Percentiles rank a stretch among this genome's conserved stretches.
These are phyloP conservation scores for Scomber japonicus DNA, from an alignment of 2,113 vertebrate genomes.

Conservation along the genomic window DNA sequence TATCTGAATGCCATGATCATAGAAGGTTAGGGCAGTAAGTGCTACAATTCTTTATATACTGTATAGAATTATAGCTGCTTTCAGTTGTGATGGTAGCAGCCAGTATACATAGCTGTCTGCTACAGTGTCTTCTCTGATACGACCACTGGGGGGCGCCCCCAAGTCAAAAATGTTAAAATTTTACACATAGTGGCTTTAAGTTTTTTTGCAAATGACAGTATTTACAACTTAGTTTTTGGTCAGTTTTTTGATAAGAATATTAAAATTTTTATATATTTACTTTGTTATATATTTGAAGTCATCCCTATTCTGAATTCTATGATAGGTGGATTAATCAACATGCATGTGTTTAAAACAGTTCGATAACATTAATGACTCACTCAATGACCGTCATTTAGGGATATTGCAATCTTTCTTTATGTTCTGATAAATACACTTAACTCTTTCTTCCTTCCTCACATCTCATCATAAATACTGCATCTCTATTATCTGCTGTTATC, in stretches of 20 bases:
- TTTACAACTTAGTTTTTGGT: background rate
- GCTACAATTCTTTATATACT: background rate
- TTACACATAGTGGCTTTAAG: background rate
- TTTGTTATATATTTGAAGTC: too few species aligned
- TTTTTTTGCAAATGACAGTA: background rate
- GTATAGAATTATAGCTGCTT: background rate
- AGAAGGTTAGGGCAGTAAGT: background rate
- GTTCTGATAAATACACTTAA: too few species aligned
- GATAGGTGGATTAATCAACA: background rate
- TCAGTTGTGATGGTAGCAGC: too few species aligned
- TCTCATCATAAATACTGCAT: too few species aligned
- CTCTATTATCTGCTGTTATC: too few species aligned
- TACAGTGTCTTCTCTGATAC: too few species aligned
- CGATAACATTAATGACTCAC: background rate
- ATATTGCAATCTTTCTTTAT: too few species aligned
- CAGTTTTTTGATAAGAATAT: background rate
- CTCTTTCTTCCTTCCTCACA: too few species aligned
- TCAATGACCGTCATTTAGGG: background rate
- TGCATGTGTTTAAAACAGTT: background rate
- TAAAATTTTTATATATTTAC: background rate
- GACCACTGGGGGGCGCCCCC: slow-evolving; percentile 17
- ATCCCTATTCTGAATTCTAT: too few species aligned
- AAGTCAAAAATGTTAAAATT: background rate
- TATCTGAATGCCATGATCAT: too few species aligned
- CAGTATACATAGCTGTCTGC: too few species aligned